A percentile compares a stretch with the other conserved stretches of the same genome.
phyloP scores from a whole-genome alignment of 2,888 invertebrate genomes.

The Machimus atricapillus region DNA sequence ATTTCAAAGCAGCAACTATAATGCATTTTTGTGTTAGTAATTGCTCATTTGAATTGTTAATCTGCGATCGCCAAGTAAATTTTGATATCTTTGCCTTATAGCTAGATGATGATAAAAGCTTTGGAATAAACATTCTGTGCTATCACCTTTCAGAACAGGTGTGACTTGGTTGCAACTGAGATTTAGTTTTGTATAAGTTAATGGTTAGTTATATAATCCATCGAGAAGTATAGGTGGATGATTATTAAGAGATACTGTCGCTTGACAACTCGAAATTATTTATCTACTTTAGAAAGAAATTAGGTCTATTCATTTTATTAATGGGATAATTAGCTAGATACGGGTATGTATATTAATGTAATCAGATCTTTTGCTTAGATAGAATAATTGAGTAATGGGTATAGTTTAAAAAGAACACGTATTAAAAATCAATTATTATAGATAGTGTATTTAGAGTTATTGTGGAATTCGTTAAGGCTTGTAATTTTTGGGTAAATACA shows the following conservation, averaged over 20 bases:
- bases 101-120: neutral
- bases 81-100: neutral
- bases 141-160: neutral
- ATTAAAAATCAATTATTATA: neutral
- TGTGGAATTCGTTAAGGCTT: too few relatives aligned
- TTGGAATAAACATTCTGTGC: neutral
- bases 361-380: neutral
- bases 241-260: neutral
- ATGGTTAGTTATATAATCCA: neutral
- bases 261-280: neutral
- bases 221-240: neutral
- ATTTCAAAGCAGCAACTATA: neutral
- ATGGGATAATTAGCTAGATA: neutral
- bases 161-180: neutral
- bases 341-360: neutral
- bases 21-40: neutral
- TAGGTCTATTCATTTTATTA: neutral
- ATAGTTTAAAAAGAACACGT: neutral
- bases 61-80: neutral
- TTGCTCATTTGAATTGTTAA: slow-evolving; percentile 7
- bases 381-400: neutral
- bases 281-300: neutral
- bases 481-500: too few relatives aligned
- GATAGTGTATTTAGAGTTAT: too few relatives aligned
- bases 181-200: neutral